Conservation (phyloP, 2,888 invertebrate genomes). For the Choristoneura rosaceana region DNA sequence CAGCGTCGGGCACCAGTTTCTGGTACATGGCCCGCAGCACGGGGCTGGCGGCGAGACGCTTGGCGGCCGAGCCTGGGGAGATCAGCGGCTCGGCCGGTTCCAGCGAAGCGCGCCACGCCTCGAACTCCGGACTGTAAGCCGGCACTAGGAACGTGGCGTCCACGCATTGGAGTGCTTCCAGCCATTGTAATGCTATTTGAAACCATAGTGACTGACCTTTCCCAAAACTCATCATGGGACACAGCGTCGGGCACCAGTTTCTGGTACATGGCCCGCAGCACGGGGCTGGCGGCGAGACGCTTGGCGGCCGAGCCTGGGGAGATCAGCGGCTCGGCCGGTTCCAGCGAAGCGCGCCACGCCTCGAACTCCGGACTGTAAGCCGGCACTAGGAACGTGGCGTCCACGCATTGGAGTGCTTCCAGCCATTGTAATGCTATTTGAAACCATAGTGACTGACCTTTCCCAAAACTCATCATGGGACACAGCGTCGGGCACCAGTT, state of each 20-base stretch:
- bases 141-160: conserved; percentile 90
- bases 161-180: conserved; percentile 89
- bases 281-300: conserved; percentile 49
- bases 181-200: no score
- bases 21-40: conserved; percentile 86
- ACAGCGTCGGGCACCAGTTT: conserved; percentile 90
- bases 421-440: conserved; percentile 79
- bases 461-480: conserved; percentile 92
- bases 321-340: conserved; percentile 58
- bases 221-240: conserved; percentile 92
- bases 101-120: conserved; percentile 73
- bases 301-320: conserved; percentile 54
- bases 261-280: conserved; percentile 86
- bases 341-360: conserved; percentile 74
- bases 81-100: conserved; percentile 61
- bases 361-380: conserved; percentile 84
- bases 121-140: conserved; percentile 84
- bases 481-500: conserved; percentile 89
- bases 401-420: conserved; percentile 89
- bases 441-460: conserved; percentile 71
- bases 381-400: conserved; percentile 90
- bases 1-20: conserved; percentile 89
- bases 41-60: no score
- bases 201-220: conserved; percentile 77
- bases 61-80: conserved; percentile 60